Conservation (phyloP, 2,888 invertebrate species). For the Erebia ligea region DNA sequence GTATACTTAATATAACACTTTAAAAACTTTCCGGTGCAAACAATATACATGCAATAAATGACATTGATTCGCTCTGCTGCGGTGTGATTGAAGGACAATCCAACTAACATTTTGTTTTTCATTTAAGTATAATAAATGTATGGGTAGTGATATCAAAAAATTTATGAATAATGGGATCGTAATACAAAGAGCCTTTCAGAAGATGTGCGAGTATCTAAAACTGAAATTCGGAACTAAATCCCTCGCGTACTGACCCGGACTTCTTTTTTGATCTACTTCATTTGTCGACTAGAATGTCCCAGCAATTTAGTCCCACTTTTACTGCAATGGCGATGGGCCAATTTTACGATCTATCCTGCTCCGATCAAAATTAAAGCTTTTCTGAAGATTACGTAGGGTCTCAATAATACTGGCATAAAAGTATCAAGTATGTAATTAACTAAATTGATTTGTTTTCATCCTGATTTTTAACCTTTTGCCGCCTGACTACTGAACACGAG, state of each 20-base stretch:
- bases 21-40: too few relatives aligned
- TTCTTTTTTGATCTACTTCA: slow-evolving; percentile 71
- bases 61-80: too few relatives aligned
- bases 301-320: slow-evolving; percentile 79
- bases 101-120: too few relatives aligned
- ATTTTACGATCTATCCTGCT: slow-evolving; percentile 54
- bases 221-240: slow-evolving; percentile 10
- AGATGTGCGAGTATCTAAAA: neutral
- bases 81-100: too few relatives aligned
- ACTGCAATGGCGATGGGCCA: slow-evolving; percentile 80
- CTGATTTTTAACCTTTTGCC: too few relatives aligned
- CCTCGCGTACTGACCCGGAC: slow-evolving; percentile 32
- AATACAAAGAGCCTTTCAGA: slow-evolving; percentile 2
- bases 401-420: neutral
- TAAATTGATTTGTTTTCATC: too few relatives aligned
- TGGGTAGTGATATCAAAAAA: too few relatives aligned
- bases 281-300: slow-evolving; percentile 68
- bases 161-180: neutral
- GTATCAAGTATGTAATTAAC: neutral
- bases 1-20: too few relatives aligned
- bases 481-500: too few relatives aligned
- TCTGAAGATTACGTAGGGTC: neutral
- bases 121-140: too few relatives aligned
- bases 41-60: too few relatives aligned
- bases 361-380: slow-evolving; percentile 13